Evolutionary conservation across 2,888 invertebrate genomes (phyloP).

Genomic region (Cylloceria caligata): DNA sequence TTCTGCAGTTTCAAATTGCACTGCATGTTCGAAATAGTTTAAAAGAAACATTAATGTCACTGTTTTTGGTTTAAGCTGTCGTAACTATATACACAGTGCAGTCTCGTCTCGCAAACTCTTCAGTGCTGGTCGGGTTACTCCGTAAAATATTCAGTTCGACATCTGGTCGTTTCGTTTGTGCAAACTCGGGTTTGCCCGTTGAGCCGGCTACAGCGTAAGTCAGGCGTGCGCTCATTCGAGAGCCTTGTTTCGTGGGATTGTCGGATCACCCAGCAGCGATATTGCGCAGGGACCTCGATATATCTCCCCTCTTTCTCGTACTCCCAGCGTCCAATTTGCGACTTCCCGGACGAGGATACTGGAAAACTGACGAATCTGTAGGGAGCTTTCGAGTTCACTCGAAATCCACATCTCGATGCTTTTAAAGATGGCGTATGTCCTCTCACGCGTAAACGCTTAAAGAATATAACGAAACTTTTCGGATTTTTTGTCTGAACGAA

Average conservation of each 20-base stretch:
- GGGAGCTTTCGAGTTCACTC: conserved; percentile 27
- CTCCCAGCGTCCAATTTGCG: conserved; percentile 74
- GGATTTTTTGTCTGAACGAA: neutral
- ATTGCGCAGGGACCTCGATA: conserved; percentile 66
- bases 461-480: neutral
- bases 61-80: conserved; percentile 21
- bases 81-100: conserved; percentile 26
- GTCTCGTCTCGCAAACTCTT: conserved; percentile 50
- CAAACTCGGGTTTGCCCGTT: conserved; percentile 81
- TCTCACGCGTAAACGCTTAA: conserved; percentile 17
- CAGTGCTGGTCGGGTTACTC: conserved; percentile 51
- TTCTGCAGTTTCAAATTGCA: neutral
- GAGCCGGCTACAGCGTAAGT: conserved; percentile 83
- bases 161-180: conserved; percentile 82
- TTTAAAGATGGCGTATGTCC: conserved; percentile 38
- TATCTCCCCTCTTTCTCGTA: conserved; percentile 46
- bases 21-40: no score
- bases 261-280: conserved; percentile 75
- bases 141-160: conserved; percentile 82
- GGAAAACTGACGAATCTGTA: conserved; percentile 35
- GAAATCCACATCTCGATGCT: conserved; percentile 23
- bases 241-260: conserved; percentile 83
- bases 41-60: conserved; percentile 15
- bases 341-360: conserved; percentile 68
- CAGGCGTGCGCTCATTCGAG: conserved; percentile 83